Percentiles rank a stretch among this genome's conserved stretches.
Conservation (phyloP, 1,140 invertebrate genomes). For the Bradysia coprophila region DNA sequence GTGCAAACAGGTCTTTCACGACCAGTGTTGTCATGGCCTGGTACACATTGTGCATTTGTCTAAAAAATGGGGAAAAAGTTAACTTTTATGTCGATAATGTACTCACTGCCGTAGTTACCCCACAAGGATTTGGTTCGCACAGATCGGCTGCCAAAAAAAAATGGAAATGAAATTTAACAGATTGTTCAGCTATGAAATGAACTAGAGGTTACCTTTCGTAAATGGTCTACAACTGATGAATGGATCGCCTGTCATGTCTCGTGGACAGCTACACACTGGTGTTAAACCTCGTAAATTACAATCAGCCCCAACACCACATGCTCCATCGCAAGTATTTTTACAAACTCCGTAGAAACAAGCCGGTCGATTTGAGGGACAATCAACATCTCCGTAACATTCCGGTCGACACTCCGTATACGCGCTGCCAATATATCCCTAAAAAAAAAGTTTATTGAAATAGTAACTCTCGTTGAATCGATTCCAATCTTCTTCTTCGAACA, state of each 20-base stretch:
- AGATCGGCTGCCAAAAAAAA: slow-evolving; percentile 40
- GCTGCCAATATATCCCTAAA: slow-evolving; percentile 52
- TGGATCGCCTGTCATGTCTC: slow-evolving; percentile 71
- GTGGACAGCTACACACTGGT: slow-evolving; percentile 69
- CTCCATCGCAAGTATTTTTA: slow-evolving; percentile 58
- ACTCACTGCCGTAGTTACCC: slow-evolving; percentile 47
- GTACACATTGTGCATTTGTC: slow-evolving; percentile 57
- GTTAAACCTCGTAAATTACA: slow-evolving; percentile 57
- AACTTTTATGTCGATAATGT: not conserved
- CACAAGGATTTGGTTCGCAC: slow-evolving; percentile 70
- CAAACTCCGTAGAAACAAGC: slow-evolving; percentile 67
- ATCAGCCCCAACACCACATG: slow-evolving; percentile 40
- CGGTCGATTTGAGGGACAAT: slow-evolving; percentile 55
- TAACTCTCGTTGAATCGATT: not conserved
- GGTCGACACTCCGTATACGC: slow-evolving; percentile 48
- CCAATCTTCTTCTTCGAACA: slow-evolving; percentile 4
- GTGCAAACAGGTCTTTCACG: slow-evolving; percentile 53
- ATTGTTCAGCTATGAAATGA: not conserved
- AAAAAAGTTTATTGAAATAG: slow-evolving; percentile 3
- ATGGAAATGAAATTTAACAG: not conserved
- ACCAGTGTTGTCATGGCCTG: slow-evolving; percentile 59
- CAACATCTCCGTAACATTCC: slow-evolving; percentile 50
- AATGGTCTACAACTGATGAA: slow-evolving; percentile 64
- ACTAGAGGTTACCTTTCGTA: slow-evolving; percentile 37
- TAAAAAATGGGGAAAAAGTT: not conserved